phyloP scores from a whole-genome alignment of 1,140 invertebrate species.

The Carcinoscorpius rotundicauda region DNA sequence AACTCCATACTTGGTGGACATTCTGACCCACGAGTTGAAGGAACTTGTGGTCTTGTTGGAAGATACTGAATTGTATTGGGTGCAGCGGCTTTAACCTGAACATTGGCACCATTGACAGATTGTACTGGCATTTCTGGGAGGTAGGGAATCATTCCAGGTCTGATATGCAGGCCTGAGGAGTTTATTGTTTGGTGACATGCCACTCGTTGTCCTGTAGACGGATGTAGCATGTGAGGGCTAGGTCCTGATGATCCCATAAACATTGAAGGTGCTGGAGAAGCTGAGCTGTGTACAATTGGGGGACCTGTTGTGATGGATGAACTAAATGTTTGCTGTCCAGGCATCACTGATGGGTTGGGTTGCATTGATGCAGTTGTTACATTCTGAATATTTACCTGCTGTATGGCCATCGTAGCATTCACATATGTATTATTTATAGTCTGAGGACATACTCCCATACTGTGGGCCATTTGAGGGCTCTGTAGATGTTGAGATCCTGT shows the following conservation, averaged over 20 bases:
- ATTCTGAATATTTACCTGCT: constrained; percentile 40
- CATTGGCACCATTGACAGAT: constrained; percentile 25
- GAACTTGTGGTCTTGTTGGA: constrained; percentile 51
- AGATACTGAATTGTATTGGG: constrained; percentile 97
- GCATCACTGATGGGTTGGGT: constrained; percentile 4
- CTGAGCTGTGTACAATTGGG: too few relatives aligned
- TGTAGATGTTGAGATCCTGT: constrained; percentile 9
- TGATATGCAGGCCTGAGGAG: too few relatives aligned
- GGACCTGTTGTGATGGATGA: too few relatives aligned
- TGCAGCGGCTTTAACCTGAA: constrained; percentile 76
- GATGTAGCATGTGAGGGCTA: too few relatives aligned
- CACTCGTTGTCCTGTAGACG: too few relatives aligned
- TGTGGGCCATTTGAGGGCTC: constrained; percentile 10
- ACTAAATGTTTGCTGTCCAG: too few relatives aligned
- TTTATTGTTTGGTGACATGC: too few relatives aligned
- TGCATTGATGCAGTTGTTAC: constrained; percentile 25
- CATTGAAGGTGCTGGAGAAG: too few relatives aligned
- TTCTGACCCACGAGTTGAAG: constrained; percentile 31
- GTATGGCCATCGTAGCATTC: constrained; percentile 40
- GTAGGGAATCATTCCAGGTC: too few relatives aligned
- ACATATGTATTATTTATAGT: constrained; percentile 41
- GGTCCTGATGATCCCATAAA: too few relatives aligned
- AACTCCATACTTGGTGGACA: constrained; percentile 81
- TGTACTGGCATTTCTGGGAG: too few relatives aligned
- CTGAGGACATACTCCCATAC: constrained; percentile 30